A percentile compares a stretch with the other conserved stretches of the same genome.
Evolutionary conservation across 1,140 invertebrate species (phyloP).

Genomic region (Magallana angulata): DNA sequence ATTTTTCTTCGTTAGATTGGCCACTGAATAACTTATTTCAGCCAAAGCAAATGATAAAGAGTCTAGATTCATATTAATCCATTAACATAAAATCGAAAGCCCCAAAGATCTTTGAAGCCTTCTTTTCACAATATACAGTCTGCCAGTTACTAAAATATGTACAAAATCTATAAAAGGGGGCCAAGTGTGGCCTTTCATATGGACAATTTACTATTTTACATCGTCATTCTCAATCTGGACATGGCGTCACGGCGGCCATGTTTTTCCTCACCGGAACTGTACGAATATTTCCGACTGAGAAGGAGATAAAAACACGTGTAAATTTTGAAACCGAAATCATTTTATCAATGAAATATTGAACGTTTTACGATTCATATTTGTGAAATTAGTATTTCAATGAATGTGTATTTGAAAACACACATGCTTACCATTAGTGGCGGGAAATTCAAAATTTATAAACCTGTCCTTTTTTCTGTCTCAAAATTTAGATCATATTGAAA

Average conservation of each 20-base stretch:
- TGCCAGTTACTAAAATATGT: constrained; percentile 65
- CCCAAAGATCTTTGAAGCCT: constrained; percentile 81
- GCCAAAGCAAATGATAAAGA: constrained; percentile 97
- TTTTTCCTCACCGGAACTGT: constrained; percentile 50
- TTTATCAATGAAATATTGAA: too few species aligned
- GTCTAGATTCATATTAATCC: constrained; percentile 98
- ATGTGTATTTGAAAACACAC: too few species aligned
- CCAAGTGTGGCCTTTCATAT: constrained; percentile 66
- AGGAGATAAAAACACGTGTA: too few species aligned
- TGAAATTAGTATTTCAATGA: too few species aligned
- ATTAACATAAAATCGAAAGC: constrained; percentile 84
- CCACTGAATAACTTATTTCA: constrained; percentile 97
- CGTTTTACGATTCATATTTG: too few species aligned
- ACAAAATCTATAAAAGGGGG: constrained; percentile 62
- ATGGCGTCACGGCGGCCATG: constrained; percentile 76
- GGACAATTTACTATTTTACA: constrained; percentile 66
- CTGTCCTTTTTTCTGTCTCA: too few species aligned
- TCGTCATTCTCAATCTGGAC: constrained; percentile 70
- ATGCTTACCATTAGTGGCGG: not conserved
- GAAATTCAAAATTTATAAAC: not conserved
- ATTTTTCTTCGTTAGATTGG: constrained; percentile 97
- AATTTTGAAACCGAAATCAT: too few species aligned
- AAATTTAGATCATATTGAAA: too few species aligned
- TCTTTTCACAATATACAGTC: constrained; percentile 72
- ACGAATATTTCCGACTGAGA: constrained; percentile 38